Evolutionary conservation across 2,888 invertebrate species (phyloP).

Genomic region (Torymus auratus): DNA sequence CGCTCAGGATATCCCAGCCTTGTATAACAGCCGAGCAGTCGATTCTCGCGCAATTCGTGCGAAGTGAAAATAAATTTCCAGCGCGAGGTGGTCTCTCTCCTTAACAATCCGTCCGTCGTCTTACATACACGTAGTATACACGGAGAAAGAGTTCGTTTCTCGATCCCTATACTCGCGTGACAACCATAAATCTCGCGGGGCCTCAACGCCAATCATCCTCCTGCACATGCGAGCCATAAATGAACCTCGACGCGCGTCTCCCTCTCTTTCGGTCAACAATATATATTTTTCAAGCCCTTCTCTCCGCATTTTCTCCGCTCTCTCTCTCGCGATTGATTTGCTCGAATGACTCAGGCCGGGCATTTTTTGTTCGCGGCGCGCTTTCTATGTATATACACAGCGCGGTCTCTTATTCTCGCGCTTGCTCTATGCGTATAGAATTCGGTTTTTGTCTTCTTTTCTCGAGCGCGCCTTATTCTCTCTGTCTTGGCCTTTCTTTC

Average conservation of each 20-base stretch:
- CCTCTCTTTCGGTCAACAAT: constrained; percentile 39
- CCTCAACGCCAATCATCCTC: constrained; percentile 70
- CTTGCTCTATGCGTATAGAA: not conserved
- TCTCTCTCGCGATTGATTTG: constrained; percentile 46
- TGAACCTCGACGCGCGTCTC: constrained; percentile 59
- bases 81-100: not conserved
- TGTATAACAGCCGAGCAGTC: too few relatives aligned
- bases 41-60: not conserved
- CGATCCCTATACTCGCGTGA: constrained; percentile 60
- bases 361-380: constrained; percentile 13
- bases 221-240: constrained; percentile 55
- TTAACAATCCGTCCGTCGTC: not conserved
- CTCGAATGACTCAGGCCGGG: constrained; percentile 47
- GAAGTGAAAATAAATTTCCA: constrained; percentile 43
- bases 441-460: too few relatives aligned
- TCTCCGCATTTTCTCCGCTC: not conserved
- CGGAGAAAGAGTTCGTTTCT: constrained; percentile 58
- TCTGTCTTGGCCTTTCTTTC: constrained; percentile 20
- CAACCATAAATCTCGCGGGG: constrained; percentile 68
- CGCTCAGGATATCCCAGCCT: too few relatives aligned
- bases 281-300: not conserved
- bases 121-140: not conserved
- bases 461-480: not conserved
- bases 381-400: constrained; percentile 19
- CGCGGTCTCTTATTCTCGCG: constrained; percentile 5